Percentiles rank a stretch among this genome's conserved stretches.
Conservation (phyloP, 92 coral and sea anemone genomes). For the Siderastrea siderea region DNA sequence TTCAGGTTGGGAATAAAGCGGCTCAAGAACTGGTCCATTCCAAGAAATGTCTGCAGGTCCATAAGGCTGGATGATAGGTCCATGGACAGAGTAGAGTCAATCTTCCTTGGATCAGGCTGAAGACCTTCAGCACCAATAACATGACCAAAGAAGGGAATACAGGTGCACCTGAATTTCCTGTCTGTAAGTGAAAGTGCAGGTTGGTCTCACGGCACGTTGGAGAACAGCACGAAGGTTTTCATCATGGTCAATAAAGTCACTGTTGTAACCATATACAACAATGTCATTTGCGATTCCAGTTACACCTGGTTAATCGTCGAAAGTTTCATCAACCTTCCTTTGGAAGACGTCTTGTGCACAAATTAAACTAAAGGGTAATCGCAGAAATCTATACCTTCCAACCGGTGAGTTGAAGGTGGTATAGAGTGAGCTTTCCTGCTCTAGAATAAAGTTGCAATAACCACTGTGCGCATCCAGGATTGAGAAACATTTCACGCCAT, state of each 20-base stretch:
- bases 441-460: slow-evolving; percentile 76
- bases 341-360: slow-evolving; percentile 78
- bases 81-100: slow-evolving; percentile 71
- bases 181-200: slow-evolving; percentile 41
- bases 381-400: slow-evolving; percentile 65
- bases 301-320: slow-evolving; percentile 73
- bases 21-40: slow-evolving; percentile 72
- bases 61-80: slow-evolving; percentile 65
- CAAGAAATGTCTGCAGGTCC: slow-evolving; percentile 62
- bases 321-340: slow-evolving; percentile 72
- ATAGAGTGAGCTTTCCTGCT: slow-evolving; percentile 60
- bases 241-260: slow-evolving; percentile 70
- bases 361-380: slow-evolving; percentile 71
- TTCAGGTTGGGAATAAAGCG: slow-evolving; percentile 72
- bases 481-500: slow-evolving; percentile 74
- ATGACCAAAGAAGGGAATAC: slow-evolving; percentile 64
- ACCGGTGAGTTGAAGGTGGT: slow-evolving; percentile 80
- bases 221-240: slow-evolving; percentile 65
- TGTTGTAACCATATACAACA: slow-evolving; percentile 59
- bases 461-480: slow-evolving; percentile 77
- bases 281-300: slow-evolving; percentile 83
- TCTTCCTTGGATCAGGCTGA: slow-evolving; percentile 67
- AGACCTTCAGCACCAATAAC: slow-evolving; percentile 74
- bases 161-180: slow-evolving; percentile 46
- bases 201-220: slow-evolving; percentile 61